Percentiles rank a stretch among this genome's conserved stretches.
Evolutionary conservation across 2,797 vertebrate species (phyloP).

Genomic region (Myripristis murdjan): DNA sequence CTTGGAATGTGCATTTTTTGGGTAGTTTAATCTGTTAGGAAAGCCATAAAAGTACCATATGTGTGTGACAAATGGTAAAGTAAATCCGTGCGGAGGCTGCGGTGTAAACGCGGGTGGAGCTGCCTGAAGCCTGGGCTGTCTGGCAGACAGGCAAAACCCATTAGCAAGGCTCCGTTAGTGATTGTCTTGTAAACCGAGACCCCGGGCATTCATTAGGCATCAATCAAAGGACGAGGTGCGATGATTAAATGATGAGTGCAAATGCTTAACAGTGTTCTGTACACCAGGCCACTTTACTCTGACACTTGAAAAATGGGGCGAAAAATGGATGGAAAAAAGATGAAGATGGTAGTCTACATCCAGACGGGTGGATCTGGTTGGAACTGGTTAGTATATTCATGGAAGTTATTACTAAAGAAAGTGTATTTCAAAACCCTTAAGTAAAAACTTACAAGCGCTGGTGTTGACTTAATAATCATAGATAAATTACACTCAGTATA

Average conservation of each 20-base stretch:
- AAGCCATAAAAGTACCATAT: neutral
- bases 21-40: neutral
- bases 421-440: slow-evolving; percentile 50
- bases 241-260: slow-evolving; percentile 90
- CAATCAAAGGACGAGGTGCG: slow-evolving; percentile 88
- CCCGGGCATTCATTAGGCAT: slow-evolving; percentile 91
- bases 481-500: slow-evolving; percentile 41
- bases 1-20: slow-evolving; percentile 1
- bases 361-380: slow-evolving; percentile 24
- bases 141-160: slow-evolving; percentile 84
- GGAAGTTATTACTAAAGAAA: slow-evolving; percentile 62
- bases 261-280: slow-evolving; percentile 76
- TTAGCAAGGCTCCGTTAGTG: slow-evolving; percentile 92
- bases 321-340: slow-evolving; percentile 45
- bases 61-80: slow-evolving; percentile 9
- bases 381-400: slow-evolving; percentile 57
- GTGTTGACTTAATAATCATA: slow-evolving; percentile 15
- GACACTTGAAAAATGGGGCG: slow-evolving; percentile 69
- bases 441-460: slow-evolving; percentile 29
- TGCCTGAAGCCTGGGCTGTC: slow-evolving; percentile 37
- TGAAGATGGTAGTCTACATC: slow-evolving; percentile 30
- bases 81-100: slow-evolving; percentile 15
- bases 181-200: slow-evolving; percentile 90
- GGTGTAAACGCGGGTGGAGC: slow-evolving; percentile 26
- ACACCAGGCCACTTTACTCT: slow-evolving; percentile 69